Evolutionary conservation across 1,140 invertebrate genomes (phyloP), one percentile per base, ranked within the genome.

Genomic region (Drosophila neocordata): DNA sequence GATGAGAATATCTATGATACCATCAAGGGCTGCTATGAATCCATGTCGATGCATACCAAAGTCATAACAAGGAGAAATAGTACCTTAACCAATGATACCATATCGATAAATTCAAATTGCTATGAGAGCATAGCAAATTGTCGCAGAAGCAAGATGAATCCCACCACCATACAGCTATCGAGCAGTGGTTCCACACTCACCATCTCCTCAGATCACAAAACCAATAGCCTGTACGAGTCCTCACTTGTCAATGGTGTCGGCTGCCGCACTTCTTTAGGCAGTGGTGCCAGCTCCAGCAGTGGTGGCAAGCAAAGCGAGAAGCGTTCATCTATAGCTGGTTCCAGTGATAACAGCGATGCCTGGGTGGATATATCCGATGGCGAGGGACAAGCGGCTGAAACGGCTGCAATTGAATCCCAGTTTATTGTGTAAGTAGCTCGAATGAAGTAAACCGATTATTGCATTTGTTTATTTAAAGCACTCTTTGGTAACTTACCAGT

Each of bases 281-380:
- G 65, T 37, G 59, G 65, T 20, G 83, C 71, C 27, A 68, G 69
- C 0, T 77, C 68, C 37, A 68, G 73, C 52, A 69, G 60, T 0
- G 27, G 62, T 6, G 58, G 71, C 44, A 74, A 80, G 57, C 58
- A 63, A 9, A 22, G 55, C 11, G 68, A 90, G 5, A 77, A 83
- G 56, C 59, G 79, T 27, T 80, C 80, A 53, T 91, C 90, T 0
- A 92, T 92, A 72, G 92, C 92, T 27, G 92, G 93, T 34, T 91
- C 93, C 52, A 94, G 93, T 65, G 94, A 94, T 68, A 92, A 93
- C 34, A 95, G 94, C 76, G 94, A 95, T 64, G 94, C 94, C 67
- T 95, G 94, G 94, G 93, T 94, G 53, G 94, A 95, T 73, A 92
- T 95, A 4, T 94, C 94, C 18, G 94, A 95, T 73, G 79, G 77